These are phyloP conservation scores for Garrulus glandarius DNA, from an alignment of 2,797 vertebrate species.

Conservation along the genomic window DNA sequence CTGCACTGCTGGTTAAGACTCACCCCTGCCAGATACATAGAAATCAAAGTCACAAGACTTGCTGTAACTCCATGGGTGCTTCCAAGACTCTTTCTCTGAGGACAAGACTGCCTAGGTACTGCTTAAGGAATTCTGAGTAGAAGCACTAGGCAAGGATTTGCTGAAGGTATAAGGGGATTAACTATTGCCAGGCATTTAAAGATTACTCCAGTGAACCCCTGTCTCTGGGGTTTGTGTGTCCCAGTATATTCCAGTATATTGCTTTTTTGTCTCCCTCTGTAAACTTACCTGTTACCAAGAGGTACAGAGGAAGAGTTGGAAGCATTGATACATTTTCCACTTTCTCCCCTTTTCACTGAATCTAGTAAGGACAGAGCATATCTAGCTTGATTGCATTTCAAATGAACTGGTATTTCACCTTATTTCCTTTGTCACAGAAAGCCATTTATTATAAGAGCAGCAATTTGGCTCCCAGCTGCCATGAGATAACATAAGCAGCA, in stretches of 20 bases:
- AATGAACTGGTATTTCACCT: neutral
- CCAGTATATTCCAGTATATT: neutral
- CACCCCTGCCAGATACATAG: neutral
- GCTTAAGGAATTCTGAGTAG: neutral
- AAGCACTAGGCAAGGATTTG: neutral
- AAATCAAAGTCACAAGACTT: neutral
- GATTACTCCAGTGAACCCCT: neutral
- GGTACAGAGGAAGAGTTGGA: neutral
- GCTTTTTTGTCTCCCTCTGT: neutral
- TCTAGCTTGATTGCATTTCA: neutral
- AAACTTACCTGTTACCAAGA: neutral
- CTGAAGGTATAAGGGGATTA: neutral
- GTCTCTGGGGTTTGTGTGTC: neutral
- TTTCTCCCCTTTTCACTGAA: neutral
- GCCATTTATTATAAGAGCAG: neutral
- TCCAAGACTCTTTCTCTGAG: neutral
- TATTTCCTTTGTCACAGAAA: neutral
- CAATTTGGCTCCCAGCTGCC: neutral
- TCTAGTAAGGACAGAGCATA: neutral
- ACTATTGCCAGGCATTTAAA: neutral
- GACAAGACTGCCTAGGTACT: neutral
- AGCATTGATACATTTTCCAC: neutral
- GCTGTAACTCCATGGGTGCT: neutral
- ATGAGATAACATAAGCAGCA: neutral
- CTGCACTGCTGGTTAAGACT: neutral